Evolutionary conservation across 2,888 invertebrate species (phyloP).

Genomic region (Iselma pallidipennis): DNA sequence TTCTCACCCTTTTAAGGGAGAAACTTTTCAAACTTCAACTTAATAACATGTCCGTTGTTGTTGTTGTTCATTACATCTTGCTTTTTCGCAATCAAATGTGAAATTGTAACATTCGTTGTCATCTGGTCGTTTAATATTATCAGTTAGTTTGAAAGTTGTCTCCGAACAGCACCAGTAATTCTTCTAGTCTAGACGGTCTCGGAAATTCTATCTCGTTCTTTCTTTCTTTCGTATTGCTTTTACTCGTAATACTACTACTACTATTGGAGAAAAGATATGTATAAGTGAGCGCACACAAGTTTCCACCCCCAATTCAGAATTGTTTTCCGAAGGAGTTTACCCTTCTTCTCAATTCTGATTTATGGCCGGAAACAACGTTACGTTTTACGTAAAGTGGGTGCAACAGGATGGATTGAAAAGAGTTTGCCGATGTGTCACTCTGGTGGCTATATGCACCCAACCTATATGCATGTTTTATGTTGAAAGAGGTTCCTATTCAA

Average conservation of each 20-base stretch:
- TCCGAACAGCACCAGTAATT: not conserved
- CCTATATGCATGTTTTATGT: slow-evolving; percentile 37
- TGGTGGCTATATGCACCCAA: slow-evolving; percentile 10
- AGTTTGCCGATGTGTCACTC: not conserved
- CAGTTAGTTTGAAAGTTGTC: not conserved
- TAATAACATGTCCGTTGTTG: not conserved
- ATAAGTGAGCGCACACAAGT: not conserved
- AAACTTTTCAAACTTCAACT: not conserved
- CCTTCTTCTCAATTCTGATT: slow-evolving; percentile 26
- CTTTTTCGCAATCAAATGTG: not conserved
- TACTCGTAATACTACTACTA: not conserved
- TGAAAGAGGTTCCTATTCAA: slow-evolving; percentile 36
- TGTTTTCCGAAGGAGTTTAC: slow-evolving; percentile 16
- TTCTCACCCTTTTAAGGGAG: not conserved
- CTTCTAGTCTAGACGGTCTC: not conserved
- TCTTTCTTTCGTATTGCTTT: not conserved
- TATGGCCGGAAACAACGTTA: slow-evolving; percentile 21
- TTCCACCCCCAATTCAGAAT: slow-evolving; percentile 6
- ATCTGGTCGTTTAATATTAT: slow-evolving; percentile 1
- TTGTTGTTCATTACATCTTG: slow-evolving; percentile 1
- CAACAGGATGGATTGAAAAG: slow-evolving; percentile 13
- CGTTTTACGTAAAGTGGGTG: slow-evolving; percentile 16
- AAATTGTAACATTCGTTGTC: slow-evolving; percentile 3
- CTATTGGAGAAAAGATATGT: not conserved
- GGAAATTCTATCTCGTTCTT: not conserved